Conservation (phyloP, 92 coral and sea anemone genomes). For the Epizoanthus fatuus region DNA sequence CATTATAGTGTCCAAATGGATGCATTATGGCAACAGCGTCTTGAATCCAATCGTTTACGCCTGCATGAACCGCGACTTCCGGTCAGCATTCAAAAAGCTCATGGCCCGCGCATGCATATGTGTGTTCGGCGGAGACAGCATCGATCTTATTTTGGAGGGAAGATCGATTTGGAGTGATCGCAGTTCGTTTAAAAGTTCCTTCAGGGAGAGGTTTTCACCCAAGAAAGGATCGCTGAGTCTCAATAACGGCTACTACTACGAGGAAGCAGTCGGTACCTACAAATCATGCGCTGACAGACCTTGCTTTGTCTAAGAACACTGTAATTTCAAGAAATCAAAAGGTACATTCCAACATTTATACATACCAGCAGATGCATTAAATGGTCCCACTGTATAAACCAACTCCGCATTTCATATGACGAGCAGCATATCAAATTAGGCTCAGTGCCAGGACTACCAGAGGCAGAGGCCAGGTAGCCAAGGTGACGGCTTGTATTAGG, state of each 20-base stretch:
- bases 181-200: slow-evolving; percentile 55
- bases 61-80: slow-evolving; percentile 96
- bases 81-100: slow-evolving; percentile 88
- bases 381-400: too few relatives aligned
- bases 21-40: slow-evolving; percentile 98
- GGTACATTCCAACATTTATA: too few relatives aligned
- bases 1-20: slow-evolving; percentile 93
- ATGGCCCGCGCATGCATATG: slow-evolving; percentile 78
- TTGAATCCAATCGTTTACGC: slow-evolving; percentile 97
- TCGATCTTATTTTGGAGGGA: slow-evolving; percentile 70
- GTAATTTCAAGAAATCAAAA: too few relatives aligned
- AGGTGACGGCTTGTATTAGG: too few relatives aligned
- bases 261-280: slow-evolving; percentile 16
- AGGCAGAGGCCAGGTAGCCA: too few relatives aligned
- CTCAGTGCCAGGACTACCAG: too few relatives aligned
- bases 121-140: slow-evolving; percentile 75
- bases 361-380: too few relatives aligned
- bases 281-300: slow-evolving; percentile 3
- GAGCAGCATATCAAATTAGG: too few relatives aligned
- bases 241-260: slow-evolving; percentile 13
- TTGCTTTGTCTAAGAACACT: not conserved
- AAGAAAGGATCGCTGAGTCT: slow-evolving; percentile 52
- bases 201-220: slow-evolving; percentile 35
- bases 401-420: too few relatives aligned
- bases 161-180: slow-evolving; percentile 77